phyloP scores from a whole-genome alignment of 1,140 invertebrate genomes.

The Nomia melanderi region DNA sequence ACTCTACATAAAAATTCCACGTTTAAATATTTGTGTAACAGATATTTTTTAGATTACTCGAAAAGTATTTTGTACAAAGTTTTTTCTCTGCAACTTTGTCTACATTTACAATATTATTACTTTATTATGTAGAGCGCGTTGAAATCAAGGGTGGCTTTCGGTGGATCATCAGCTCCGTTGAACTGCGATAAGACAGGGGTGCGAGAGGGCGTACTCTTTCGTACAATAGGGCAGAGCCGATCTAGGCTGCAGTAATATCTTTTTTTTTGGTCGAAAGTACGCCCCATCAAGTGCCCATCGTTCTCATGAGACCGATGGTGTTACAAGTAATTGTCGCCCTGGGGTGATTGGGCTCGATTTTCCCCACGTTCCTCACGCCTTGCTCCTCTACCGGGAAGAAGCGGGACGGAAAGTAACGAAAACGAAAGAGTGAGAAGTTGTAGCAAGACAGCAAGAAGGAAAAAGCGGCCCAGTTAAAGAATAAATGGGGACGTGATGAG shows the following conservation, averaged over 20 bases:
- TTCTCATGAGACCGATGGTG: slow-evolving; percentile 67
- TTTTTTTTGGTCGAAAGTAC: slow-evolving; percentile 64
- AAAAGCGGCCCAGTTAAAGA: slow-evolving; percentile 1
- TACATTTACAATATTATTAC: not conserved
- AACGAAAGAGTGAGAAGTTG: not conserved
- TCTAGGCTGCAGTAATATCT: slow-evolving; percentile 65
- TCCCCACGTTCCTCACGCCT: slow-evolving; percentile 39
- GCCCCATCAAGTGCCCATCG: slow-evolving; percentile 72
- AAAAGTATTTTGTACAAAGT: not conserved
- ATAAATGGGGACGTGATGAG: not conserved
- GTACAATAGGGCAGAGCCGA: slow-evolving; percentile 35
- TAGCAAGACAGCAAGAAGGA: no score
- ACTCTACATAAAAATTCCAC: no score
- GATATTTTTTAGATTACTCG: not conserved
- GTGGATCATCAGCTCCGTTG: slow-evolving; percentile 42
- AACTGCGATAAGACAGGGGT: slow-evolving; percentile 48
- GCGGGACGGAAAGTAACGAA: slow-evolving; percentile 1
- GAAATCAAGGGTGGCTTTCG: slow-evolving; percentile 7
- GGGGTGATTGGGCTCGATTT: slow-evolving; percentile 47
- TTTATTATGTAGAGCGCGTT: not conserved
- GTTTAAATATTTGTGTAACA: no score
- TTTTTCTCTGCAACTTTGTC: not conserved
- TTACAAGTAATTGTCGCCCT: slow-evolving; percentile 75
- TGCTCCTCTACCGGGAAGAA: slow-evolving; percentile 13
- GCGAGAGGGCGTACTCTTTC: slow-evolving; percentile 28